A percentile compares a stretch with the other conserved stretches of the same genome.
Evolutionary conservation across 2,797 vertebrate species (phyloP).

Genomic region (Peromyscus aztecus): DNA sequence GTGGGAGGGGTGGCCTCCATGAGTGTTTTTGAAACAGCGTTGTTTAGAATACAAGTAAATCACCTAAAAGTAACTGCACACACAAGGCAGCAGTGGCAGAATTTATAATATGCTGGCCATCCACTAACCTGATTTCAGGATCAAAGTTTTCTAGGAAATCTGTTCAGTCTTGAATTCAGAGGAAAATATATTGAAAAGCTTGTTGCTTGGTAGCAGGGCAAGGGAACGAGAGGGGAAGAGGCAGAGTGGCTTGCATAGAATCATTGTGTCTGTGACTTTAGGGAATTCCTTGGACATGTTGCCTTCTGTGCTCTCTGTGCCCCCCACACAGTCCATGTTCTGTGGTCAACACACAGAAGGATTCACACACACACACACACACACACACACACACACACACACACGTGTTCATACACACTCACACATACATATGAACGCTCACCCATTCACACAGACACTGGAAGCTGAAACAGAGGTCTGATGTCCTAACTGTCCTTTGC

Average conservation of each 20-base stretch:
- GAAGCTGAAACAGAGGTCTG: neutral
- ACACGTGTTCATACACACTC: neutral
- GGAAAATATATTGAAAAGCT: neutral
- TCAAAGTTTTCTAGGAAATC: slow-evolving; percentile 40
- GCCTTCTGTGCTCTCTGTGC: neutral
- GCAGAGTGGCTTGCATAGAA: neutral
- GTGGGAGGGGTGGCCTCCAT: neutral
- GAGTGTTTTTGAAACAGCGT: neutral
- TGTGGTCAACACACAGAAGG: neutral
- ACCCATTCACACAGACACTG: neutral
- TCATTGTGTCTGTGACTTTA: neutral
- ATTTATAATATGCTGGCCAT: neutral
- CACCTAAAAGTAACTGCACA: neutral
- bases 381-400: neutral
- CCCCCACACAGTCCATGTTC: neutral
- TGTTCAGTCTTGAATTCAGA: neutral
- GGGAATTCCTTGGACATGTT: neutral
- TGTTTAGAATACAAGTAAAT: slow-evolving; percentile 10
- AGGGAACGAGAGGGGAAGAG: neutral
- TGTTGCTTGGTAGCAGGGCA: neutral
- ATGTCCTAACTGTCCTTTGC: neutral
- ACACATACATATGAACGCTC: neutral
- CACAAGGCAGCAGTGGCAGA: neutral
- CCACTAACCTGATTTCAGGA: neutral
- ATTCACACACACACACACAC: neutral